Evolutionary conservation across 2,113 vertebrate genomes (phyloP), one percentile per base, ranked within the genome.

Genomic region (Triplophysa rosa): DNA sequence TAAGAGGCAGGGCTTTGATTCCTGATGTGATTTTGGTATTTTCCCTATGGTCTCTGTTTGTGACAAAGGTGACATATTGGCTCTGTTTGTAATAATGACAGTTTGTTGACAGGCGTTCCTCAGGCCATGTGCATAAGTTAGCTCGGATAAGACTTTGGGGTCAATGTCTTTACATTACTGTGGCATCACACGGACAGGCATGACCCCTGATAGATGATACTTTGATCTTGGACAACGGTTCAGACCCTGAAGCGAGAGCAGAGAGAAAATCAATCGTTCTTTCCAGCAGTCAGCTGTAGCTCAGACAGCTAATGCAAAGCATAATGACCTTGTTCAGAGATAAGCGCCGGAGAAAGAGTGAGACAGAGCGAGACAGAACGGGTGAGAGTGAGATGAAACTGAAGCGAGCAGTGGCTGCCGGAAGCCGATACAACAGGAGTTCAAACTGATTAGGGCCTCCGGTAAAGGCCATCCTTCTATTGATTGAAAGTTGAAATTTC

Each of bases 241-340:
- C 7, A 23, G 26, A 40, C 61, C 19, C 63, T 45, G 45, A 42
- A 78, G 74, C 33, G 8, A 76, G 40, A 42, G 49, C 12, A 68
- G 26, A 66, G 47, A 64, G 76, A 76, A 70, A 80, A 83, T 85
- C 77, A 77, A 79, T 85, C 78, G 80, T 68, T 76, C 45, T 78
- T 78, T 17, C 59, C 42, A 58, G 77, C 73, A 82, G 85, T 86
- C 80, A 85, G 64, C 70, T 82, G 21, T 54, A 82, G 82, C 78
- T 81, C 70, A 78, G 80, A 70, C 78, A 85, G 81, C 78, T 82
- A 85, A 84, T 73, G 83, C 59, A 78, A 79, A 85, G 84, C 74
- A 82, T 72, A 84, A 84, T 77, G 78, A 87, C 87, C 80, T 86
- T 86, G 82, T 80, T 82, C 74, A 42, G 24, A 82, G 77, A 85